phyloP scores from a whole-genome alignment of 2,797 vertebrate genomes.

The Linurgus olivaceus region DNA sequence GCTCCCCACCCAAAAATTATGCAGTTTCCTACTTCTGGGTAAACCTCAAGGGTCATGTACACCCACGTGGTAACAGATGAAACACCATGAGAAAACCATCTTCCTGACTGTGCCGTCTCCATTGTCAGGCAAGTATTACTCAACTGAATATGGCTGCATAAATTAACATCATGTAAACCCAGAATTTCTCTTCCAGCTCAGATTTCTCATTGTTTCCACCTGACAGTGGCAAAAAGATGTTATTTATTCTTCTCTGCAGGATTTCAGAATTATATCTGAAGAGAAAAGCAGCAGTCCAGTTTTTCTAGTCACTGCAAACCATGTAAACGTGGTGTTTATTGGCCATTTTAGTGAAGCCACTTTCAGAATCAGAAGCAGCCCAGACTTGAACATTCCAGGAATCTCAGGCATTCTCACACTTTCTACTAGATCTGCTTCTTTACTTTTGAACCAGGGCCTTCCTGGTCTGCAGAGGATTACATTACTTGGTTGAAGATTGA shows the following conservation, averaged over 20 bases:
- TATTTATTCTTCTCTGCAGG: not conserved
- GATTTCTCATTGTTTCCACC: not conserved
- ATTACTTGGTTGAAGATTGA: not conserved
- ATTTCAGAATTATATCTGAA: not conserved
- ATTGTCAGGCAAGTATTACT: not conserved
- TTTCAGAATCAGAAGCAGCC: not conserved
- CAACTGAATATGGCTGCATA: not conserved
- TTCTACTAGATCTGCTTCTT: not conserved
- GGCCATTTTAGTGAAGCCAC: not conserved
- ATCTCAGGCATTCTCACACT: not conserved
- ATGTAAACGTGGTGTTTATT: rapidly evolving
- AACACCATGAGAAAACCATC: not conserved
- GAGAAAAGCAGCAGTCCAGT: not conserved
- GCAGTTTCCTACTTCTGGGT: constrained; percentile 20
- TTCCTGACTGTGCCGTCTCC: not conserved
- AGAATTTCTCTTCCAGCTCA: not conserved
- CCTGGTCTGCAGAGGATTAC: not conserved
- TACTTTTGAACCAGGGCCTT: not conserved
- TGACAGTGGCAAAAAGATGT: not conserved
- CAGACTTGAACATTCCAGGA: not conserved
- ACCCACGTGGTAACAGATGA: not conserved
- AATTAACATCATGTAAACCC: not conserved
- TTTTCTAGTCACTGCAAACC: not conserved
- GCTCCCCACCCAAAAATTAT: not conserved
- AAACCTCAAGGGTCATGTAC: constrained; percentile 1